Base-by-base conservation (phyloP, 1,140 invertebrate genomes). In the Atta colombica region DNA sequence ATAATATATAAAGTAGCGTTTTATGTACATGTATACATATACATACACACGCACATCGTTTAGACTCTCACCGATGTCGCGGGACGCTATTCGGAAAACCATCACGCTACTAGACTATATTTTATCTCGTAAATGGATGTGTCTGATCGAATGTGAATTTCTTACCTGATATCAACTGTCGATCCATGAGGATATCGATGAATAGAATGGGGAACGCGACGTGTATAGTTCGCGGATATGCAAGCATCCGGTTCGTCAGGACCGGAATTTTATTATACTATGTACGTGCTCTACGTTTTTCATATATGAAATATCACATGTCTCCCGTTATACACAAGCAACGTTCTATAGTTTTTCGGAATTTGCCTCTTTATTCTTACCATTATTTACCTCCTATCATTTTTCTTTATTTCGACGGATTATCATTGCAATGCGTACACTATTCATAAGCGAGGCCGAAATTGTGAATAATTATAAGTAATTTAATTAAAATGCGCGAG, bases 181-280 rank as follows among this genome's bases (percentile, higher is more conserved):
- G 85, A 90, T 90, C 82, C 78, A 72, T 31, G 65, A 31, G 72
- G 88, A 87, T 84, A 77, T 89, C 88, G 88, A 89, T 90, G 88
- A 90, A 90, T 82, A 84, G 84, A 39, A 87, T 71, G 55, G 60
- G 55, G 39, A 89, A 60, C 45, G 21, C 72, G 55, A 87, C 65
- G 85, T 87, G 45, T 55, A 35, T 16, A 69, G 85, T 28, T 63
- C 65, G 35, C 45, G 49, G 61, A 80, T 51, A 60, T 51, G 63
- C 25, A 68, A 75, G 53, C 31, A 53, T 71, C 25, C 69, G 55
- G 53, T 31, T 80, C 21, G 28, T 77, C 71, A 45, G 49, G 35
- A 86, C 80, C 25, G 25, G 25, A 25, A 25, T 89, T 89, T 89
- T 88, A 86, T 88, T 89, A 89, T 88, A 55, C 78, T 31, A 6